Conservation (phyloP, 1,140 invertebrate genomes). For the Ptiloglossa arizonensis region DNA sequence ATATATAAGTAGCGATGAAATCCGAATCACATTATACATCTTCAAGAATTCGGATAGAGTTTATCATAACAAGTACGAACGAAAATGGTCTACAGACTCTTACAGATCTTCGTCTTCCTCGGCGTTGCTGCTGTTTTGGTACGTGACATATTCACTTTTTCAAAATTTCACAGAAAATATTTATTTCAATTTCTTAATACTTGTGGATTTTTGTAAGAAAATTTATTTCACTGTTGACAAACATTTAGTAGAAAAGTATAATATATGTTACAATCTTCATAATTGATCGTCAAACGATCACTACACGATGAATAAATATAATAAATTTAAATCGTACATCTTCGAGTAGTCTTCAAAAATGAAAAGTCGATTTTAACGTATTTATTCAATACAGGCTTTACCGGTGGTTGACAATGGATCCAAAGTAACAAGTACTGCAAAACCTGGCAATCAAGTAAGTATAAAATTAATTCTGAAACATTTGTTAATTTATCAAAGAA, state of each 20-base stretch:
- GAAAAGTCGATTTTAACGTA: background rate
- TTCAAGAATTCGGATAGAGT: background rate
- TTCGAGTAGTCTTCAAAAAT: background rate
- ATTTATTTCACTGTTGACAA: too few relatives aligned
- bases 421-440: too few relatives aligned
- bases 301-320: too few relatives aligned
- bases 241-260: too few relatives aligned
- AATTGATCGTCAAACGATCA: too few relatives aligned
- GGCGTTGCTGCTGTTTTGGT: slow-evolving; percentile 5
- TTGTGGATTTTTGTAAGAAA: too few relatives aligned
- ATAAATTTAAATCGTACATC: too few relatives aligned
- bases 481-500: too few relatives aligned
- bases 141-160: background rate
- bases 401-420: background rate
- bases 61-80: background rate
- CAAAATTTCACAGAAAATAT: background rate
- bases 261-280: too few relatives aligned
- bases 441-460: background rate
- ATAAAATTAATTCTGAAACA: background rate
- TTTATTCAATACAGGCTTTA: background rate
- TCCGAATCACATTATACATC: slow-evolving; percentile 2
- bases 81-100: slow-evolving; percentile 2
- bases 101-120: slow-evolving; percentile 12
- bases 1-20: slow-evolving; percentile 15
- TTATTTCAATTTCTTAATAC: too few relatives aligned